These are phyloP conservation scores for Troglohyphantes excavatus DNA, from an alignment of 2,888 invertebrate genomes.

Conservation along the genomic window DNA sequence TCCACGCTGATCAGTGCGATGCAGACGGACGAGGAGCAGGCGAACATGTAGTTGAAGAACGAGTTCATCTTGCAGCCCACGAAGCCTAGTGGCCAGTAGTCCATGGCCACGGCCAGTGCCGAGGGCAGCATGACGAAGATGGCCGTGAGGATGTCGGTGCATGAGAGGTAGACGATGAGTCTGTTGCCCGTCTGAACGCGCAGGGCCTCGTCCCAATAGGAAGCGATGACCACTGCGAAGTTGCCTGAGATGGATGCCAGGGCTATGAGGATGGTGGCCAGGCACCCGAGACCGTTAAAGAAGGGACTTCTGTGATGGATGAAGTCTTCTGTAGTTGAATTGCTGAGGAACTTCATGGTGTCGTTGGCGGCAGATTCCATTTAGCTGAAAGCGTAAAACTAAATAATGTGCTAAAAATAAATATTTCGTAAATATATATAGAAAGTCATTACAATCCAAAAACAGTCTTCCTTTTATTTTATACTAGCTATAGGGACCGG, in stretches of 20 bases:
- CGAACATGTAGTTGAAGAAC: slow-evolving; percentile 82
- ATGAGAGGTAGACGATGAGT: slow-evolving; percentile 42
- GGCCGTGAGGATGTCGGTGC: slow-evolving; percentile 51
- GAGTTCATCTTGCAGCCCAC: slow-evolving; percentile 81
- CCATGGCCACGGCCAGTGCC: slow-evolving; percentile 35
- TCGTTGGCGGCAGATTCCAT: too few relatives aligned
- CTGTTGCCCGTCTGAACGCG: slow-evolving; percentile 48
- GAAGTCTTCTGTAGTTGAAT: too few relatives aligned
- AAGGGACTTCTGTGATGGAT: not conserved
- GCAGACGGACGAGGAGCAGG: slow-evolving; percentile 82
- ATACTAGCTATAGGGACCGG: too few relatives aligned
- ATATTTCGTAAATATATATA: too few relatives aligned
- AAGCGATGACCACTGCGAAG: slow-evolving; percentile 41
- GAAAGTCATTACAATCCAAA: too few relatives aligned
- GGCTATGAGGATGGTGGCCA: slow-evolving; percentile 32
- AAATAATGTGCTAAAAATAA: too few relatives aligned
- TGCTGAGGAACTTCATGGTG: too few relatives aligned
- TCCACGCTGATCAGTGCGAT: slow-evolving; percentile 82
- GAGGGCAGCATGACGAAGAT: slow-evolving; percentile 59
- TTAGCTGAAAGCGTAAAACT: too few relatives aligned
- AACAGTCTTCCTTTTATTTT: too few relatives aligned
- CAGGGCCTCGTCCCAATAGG: slow-evolving; percentile 38
- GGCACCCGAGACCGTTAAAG: slow-evolving; percentile 27
- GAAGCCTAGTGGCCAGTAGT: slow-evolving; percentile 55
- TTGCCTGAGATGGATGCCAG: slow-evolving; percentile 44